These are phyloP conservation scores for Calidris pugnax DNA, from an alignment of 2,113 vertebrate genomes.

Conservation along the genomic window DNA sequence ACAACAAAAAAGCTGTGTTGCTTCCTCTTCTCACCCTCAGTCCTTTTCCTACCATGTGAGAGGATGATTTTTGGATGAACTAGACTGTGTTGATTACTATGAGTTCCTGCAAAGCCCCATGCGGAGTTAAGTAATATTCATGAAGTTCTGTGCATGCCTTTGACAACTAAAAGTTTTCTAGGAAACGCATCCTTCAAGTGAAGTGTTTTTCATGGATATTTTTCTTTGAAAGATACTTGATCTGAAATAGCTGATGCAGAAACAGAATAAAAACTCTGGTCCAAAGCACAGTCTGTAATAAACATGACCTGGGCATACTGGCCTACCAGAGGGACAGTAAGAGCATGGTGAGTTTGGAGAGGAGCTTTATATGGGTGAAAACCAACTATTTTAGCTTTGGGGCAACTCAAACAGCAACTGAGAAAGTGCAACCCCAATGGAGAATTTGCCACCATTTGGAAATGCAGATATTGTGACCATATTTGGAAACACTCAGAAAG, in stretches of 20 bases:
- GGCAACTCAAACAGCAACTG: not conserved
- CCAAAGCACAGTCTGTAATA: not conserved
- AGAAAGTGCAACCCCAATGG: not conserved
- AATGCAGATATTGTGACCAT: not conserved
- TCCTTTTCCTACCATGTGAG: not conserved
- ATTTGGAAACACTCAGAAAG: conserved; percentile 18
- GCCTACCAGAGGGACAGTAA: not conserved
- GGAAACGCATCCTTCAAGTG: conserved; percentile 12
- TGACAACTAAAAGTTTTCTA: conserved; percentile 24
- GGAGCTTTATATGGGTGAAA: not conserved
- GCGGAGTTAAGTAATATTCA: not conserved
- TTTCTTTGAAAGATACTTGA: not conserved
- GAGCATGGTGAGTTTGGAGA: not conserved
- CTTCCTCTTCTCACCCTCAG: not conserved
- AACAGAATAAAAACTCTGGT: not conserved
- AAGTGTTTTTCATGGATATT: not conserved
- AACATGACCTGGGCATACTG: not conserved
- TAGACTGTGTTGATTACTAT: not conserved
- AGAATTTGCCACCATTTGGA: conserved; percentile 22
- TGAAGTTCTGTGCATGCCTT: conserved; percentile 29
- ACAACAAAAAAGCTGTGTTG: not conserved
- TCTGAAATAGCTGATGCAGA: not conserved
- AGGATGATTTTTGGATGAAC: not conserved
- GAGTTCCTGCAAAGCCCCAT: not conserved
- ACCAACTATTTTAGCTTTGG: not conserved